Percentiles rank a stretch among this genome's conserved stretches.
Conservation (phyloP, 2,113 vertebrate species). For the Nothobranchius kuhntae region DNA sequence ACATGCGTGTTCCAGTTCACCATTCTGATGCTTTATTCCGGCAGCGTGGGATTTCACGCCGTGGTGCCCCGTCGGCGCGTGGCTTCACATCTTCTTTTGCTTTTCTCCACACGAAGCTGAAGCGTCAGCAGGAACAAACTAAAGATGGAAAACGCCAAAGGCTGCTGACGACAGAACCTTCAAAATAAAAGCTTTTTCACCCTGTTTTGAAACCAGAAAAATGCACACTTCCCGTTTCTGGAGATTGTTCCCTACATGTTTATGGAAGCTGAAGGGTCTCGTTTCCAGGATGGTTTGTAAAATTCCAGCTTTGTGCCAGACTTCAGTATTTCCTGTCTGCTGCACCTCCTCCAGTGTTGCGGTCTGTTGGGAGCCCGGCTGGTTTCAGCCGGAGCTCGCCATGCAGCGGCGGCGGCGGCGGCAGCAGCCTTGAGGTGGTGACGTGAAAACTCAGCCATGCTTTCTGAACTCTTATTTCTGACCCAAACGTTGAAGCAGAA, state of each 20-base stretch:
- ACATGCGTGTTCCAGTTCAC: no score
- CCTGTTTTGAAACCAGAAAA: not conserved
- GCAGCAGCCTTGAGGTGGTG: constrained; percentile 21
- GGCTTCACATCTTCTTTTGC: constrained; percentile 40
- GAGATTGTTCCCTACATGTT: not conserved
- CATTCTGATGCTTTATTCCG: no score
- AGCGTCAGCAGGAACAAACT: not conserved
- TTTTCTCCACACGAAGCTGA: constrained; percentile 25
- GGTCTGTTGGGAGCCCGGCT: constrained; percentile 14
- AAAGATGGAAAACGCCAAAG: constrained; percentile 13
- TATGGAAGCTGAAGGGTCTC: not conserved
- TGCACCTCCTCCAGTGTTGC: constrained; percentile 47
- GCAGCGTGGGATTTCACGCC: no score
- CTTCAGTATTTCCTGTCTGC: constrained; percentile 52
- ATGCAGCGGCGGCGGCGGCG: no score
- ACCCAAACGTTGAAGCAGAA: constrained; percentile 40
- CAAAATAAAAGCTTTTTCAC: not conserved
- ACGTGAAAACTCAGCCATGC: not conserved
- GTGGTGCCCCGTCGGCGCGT: not conserved
- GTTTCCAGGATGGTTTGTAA: no score
- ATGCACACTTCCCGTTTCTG: not conserved
- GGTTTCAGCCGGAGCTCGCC: constrained; percentile 22
- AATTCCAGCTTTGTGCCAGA: not conserved
- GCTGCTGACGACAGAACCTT: not conserved
- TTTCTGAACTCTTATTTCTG: not conserved